Evolutionary conservation across 2,797 vertebrate genomes (phyloP).

Genomic region (Amblyopsis hoosieri): DNA sequence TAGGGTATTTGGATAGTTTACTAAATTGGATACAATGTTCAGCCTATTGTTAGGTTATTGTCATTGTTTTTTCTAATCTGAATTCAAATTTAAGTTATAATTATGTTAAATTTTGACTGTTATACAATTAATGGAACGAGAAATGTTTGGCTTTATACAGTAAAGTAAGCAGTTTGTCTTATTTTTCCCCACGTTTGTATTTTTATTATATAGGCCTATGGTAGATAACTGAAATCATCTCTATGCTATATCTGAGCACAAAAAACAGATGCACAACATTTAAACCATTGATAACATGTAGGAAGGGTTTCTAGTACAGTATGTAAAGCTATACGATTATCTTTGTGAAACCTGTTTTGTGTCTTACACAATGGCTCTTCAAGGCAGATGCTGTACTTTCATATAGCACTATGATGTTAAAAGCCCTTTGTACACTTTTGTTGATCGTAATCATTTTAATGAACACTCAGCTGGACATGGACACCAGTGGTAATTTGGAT

Average conservation of each 20-base stretch:
- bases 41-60: constrained; percentile 14
- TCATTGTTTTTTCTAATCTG: constrained; percentile 33
- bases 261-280: constrained; percentile 64
- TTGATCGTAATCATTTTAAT: constrained; percentile 39
- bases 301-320: constrained; percentile 51
- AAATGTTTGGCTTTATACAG: constrained; percentile 51
- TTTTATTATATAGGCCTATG: constrained; percentile 62
- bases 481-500: constrained; percentile 38
- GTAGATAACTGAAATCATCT: constrained; percentile 72
- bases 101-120: constrained; percentile 48
- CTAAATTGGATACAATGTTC: constrained; percentile 7
- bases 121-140: constrained; percentile 55
- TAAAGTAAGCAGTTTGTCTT: constrained; percentile 24
- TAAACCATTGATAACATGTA: constrained; percentile 31
- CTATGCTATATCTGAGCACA: constrained; percentile 71
- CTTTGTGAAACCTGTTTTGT: constrained; percentile 59
- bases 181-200: constrained; percentile 6
- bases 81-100: constrained; percentile 44
- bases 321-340: constrained; percentile 56
- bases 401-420: constrained; percentile 49
- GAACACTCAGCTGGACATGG: constrained; percentile 7
- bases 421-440: constrained; percentile 54
- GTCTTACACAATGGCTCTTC: constrained; percentile 48
- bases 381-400: constrained; percentile 52
- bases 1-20: constrained; percentile 9